Conservation (phyloP, 2,797 vertebrate genomes). For the Chiloscyllium punctatum region DNA sequence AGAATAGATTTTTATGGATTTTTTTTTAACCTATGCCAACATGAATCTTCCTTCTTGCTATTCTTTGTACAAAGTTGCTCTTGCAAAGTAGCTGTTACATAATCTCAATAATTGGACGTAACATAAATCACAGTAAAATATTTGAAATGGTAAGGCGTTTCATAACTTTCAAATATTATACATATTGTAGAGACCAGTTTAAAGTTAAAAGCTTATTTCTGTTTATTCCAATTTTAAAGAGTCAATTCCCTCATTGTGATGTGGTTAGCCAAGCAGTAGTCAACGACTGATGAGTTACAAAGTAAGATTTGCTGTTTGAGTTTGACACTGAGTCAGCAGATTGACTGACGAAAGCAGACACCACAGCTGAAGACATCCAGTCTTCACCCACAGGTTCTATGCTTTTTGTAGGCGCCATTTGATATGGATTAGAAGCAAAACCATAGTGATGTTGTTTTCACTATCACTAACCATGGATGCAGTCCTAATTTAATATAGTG, state of each 20-base stretch:
- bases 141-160: neutral
- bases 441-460: too few relatives aligned
- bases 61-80: neutral
- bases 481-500: too few relatives aligned
- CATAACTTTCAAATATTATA: neutral
- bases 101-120: neutral
- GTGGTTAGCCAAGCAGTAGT: neutral
- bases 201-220: neutral
- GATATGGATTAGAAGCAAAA: neutral
- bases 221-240: neutral
- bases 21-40: neutral
- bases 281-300: neutral
- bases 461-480: neutral
- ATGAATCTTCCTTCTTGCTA: neutral
- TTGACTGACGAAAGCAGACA: neutral
- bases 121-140: neutral
- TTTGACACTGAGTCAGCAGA: neutral
- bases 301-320: neutral
- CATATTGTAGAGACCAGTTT: neutral
- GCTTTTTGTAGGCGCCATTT: neutral
- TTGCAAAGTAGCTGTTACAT: neutral
- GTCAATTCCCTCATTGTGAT: neutral
- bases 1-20: neutral
- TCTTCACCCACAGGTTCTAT: neutral
- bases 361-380: neutral